These are phyloP conservation scores for Hirundichthys speculiger DNA, from an alignment of 2,113 vertebrate genomes.

Conservation along the genomic window DNA sequence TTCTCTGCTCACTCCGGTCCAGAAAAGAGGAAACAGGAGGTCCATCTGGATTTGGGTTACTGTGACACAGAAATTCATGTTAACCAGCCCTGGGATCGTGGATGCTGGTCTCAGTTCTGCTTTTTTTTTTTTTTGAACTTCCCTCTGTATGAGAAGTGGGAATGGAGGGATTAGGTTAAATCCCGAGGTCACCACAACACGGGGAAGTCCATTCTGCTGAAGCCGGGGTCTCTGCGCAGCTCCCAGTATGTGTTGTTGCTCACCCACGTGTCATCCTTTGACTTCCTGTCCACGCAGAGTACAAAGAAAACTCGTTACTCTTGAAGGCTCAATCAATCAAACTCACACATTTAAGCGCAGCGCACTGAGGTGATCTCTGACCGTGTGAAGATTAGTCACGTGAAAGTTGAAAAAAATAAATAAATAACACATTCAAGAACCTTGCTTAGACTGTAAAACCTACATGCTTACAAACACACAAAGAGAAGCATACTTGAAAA, in stretches of 20 bases:
- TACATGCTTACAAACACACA: neutral
- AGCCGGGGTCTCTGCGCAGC: constrained; percentile 89
- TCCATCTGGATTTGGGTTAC: constrained; percentile 33
- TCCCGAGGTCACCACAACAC: constrained; percentile 87
- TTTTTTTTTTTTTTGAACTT: constrained; percentile 27
- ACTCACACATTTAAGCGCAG: too few species aligned
- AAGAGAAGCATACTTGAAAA: constrained; percentile 88
- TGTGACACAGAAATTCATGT: constrained; percentile 35
- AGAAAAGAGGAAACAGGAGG: constrained; percentile 39
- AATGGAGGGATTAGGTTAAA: neutral
- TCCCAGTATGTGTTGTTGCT: constrained; percentile 93
- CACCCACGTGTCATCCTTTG: constrained; percentile 89
- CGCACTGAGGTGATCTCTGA: too few species aligned
- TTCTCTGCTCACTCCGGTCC: constrained; percentile 18
- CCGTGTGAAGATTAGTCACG: too few species aligned
- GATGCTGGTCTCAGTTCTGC: constrained; percentile 30
- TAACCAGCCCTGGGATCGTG: constrained; percentile 20
- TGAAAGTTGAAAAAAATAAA: too few species aligned
- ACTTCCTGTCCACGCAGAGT: constrained; percentile 82
- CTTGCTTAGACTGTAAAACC: too few species aligned
- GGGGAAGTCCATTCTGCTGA: constrained; percentile 88
- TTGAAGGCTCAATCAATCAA: too few species aligned
- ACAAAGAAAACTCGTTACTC: constrained; percentile 1
- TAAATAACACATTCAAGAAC: too few species aligned
- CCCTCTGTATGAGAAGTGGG: constrained; percentile 1